Conservation (phyloP, 2,113 vertebrate genomes). For the Ophiodon elongatus region DNA sequence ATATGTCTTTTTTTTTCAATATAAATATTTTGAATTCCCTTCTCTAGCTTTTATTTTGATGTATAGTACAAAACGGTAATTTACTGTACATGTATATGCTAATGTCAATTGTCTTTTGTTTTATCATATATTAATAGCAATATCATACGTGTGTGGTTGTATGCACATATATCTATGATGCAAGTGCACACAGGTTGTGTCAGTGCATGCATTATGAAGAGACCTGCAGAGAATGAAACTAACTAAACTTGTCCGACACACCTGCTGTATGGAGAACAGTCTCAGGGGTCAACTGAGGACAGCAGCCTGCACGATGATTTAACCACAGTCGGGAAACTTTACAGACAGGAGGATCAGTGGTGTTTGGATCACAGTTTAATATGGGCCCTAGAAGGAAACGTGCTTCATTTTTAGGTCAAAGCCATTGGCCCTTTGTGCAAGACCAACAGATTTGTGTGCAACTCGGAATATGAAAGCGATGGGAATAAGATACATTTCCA, state of each 20-base stretch:
- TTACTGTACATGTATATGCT: not conserved
- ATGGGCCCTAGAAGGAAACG: not conserved
- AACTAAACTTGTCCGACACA: no score
- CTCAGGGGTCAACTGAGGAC: not conserved
- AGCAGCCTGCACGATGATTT: not conserved
- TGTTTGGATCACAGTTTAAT: not conserved
- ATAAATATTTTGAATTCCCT: not conserved
- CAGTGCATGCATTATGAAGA: not conserved
- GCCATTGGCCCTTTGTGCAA: not conserved
- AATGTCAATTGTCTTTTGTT: not conserved
- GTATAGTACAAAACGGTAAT: not conserved
- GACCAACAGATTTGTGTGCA: not conserved
- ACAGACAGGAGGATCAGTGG: not conserved
- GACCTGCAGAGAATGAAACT: not conserved
- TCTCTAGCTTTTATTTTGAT: no score
- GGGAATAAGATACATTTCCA: not conserved
- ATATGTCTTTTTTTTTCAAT: not conserved
- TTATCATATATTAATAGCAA: not conserved
- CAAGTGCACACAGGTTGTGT: not conserved
- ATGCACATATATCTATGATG: not conserved
- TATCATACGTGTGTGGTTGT: not conserved
- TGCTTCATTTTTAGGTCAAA: not conserved
- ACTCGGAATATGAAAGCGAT: not conserved
- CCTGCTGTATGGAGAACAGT: not conserved
- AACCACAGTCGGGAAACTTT: not conserved